Conservation (phyloP, 2,888 invertebrate genomes). For the Campaea margaritaria region DNA sequence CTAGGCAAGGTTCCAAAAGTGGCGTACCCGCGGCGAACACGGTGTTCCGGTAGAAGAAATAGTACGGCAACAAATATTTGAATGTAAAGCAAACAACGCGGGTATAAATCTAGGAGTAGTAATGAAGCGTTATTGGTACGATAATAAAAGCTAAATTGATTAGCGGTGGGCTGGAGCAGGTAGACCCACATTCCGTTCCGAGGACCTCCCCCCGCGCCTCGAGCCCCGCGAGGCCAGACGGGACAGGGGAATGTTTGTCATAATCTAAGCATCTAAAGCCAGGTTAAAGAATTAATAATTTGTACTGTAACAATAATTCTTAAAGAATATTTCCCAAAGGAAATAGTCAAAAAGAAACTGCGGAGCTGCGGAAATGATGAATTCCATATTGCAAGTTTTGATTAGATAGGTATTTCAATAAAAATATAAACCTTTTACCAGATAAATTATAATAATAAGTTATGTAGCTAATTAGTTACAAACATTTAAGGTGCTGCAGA, state of each 20-base stretch:
- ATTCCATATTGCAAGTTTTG: too few relatives aligned
- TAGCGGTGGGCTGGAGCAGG: constrained; percentile 81
- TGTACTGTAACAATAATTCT: constrained; percentile 47
- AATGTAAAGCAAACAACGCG: constrained; percentile 67
- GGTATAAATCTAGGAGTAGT: constrained; percentile 70
- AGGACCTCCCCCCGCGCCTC: constrained; percentile 47
- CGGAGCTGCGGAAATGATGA: neutral
- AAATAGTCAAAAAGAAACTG: constrained; percentile 13
- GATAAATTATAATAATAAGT: neutral
- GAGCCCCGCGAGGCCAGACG: constrained; percentile 45
- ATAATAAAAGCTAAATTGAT: constrained; percentile 84
- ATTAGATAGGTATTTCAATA: too few relatives aligned
- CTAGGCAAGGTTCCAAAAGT: constrained; percentile 61
- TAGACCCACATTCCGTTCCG: constrained; percentile 83
- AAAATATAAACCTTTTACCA: too few relatives aligned
- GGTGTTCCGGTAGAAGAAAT: constrained; percentile 46
- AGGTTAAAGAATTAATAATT: constrained; percentile 63
- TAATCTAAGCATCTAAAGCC: constrained; percentile 68
- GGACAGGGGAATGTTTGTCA: constrained; percentile 71
- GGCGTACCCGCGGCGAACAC: constrained; percentile 41
- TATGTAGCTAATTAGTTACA: neutral
- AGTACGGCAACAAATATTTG: constrained; percentile 6
- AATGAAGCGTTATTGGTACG: constrained; percentile 82
- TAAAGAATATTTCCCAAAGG: constrained; percentile 29
- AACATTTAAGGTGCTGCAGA: neutral